Evolutionary conservation across 2,113 vertebrate species (phyloP), one percentile per base, ranked within the genome.

Genomic region (Vanacampus margaritifer): DNA sequence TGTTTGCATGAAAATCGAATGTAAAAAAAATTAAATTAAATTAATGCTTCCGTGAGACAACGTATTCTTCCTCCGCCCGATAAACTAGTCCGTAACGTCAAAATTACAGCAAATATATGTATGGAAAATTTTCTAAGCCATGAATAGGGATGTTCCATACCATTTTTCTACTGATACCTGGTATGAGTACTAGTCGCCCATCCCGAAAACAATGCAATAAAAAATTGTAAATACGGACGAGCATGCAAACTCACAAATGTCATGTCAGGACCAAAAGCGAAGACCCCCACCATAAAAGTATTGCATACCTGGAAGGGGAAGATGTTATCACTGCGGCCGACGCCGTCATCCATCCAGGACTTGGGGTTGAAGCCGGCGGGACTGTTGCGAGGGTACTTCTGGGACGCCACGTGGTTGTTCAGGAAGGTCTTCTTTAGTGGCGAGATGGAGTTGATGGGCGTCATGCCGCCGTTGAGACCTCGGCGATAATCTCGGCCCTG

Each of bases 371-470:
- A 98, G 69, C 94, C 94, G 0, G 87, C 89, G 0, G 95, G 95
- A 85, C 93, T 96, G 89, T 95, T 93, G 43, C 97, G 93, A 43
- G 95, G 94, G 39, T 98, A 99, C 89, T 99, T 99, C 94, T 98
- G 97, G 64, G 97, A 94, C 73, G 95, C 93, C 88, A 97, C 94
- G 51, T 98, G 97, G 91, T 95, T 99, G 91, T 96, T 98, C 56
- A 96, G 94, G 83, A 99, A 99, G 91, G 95, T 98, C 87, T 99
- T 99, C 94, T 99, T 99, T 73, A 99, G 85, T 28, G 97, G 97
- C 0, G 97, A 99, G 91, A 99, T 98, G 65, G 97, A 98, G 91
- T 97, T 99, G 85, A 99, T 93, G 63, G 96, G 95, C 1, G 95
- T 95, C 91, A 98, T 94, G 14, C 96, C 96, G 28, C 97, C 97